Conservation (phyloP, 1,140 invertebrate species). For the Atopsyche davidsoni region DNA sequence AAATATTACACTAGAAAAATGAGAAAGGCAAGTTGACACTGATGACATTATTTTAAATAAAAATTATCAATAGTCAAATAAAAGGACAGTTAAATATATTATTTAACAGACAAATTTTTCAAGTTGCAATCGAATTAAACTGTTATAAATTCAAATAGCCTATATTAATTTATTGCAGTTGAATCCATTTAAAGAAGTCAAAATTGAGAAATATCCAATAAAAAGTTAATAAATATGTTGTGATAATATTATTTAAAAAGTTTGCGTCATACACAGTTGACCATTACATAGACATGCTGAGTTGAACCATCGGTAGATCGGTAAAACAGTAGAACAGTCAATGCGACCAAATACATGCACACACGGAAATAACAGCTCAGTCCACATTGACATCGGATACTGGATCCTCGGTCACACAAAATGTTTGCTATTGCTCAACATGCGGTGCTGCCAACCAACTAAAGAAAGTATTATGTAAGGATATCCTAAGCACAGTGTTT, state of each 20-base stretch:
- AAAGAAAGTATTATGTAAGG: too few species aligned
- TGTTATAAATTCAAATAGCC: too few species aligned
- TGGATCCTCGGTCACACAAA: neutral
- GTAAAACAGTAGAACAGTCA: slow-evolving; percentile 2
- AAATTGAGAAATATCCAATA: neutral
- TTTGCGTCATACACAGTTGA: neutral
- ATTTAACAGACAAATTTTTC: too few species aligned
- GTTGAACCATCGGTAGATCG: neutral
- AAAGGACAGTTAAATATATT: too few species aligned
- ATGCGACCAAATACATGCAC: slow-evolving; percentile 25
- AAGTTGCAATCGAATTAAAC: too few species aligned
- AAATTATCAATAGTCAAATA: too few species aligned
- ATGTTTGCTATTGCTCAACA: neutral
- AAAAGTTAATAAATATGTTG: neutral
- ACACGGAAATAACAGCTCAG: slow-evolving; percentile 25
- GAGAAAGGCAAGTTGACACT: too few species aligned
- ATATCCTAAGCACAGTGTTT: too few species aligned
- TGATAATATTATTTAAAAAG: neutral
- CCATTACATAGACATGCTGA: neutral
- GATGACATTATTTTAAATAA: too few species aligned
- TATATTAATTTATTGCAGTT: too few species aligned
- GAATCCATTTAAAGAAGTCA: neutral
- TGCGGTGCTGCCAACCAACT: neutral
- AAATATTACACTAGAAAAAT: too few species aligned
- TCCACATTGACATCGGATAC: slow-evolving; percentile 18